Evolutionary conservation across 2,113 vertebrate species (phyloP).

Genomic region (Caranx melampygus): DNA sequence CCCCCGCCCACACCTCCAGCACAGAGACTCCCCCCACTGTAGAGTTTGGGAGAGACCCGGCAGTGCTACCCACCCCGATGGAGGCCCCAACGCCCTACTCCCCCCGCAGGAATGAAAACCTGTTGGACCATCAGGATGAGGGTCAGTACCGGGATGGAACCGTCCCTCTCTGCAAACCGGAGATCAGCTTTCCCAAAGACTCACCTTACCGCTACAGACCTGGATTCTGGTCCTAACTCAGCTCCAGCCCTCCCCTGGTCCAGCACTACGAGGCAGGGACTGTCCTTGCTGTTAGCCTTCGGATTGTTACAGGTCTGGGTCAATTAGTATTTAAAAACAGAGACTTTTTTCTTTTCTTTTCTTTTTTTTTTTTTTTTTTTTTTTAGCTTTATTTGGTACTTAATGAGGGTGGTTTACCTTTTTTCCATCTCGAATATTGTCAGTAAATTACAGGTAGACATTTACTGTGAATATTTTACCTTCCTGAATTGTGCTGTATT

Average conservation of each 20-base stretch:
- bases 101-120: slow-evolving; percentile 83
- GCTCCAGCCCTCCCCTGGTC: neutral
- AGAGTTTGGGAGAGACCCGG: slow-evolving; percentile 90
- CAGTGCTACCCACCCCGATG: slow-evolving; percentile 85
- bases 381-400: slow-evolving; percentile 33
- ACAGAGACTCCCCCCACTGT: slow-evolving; percentile 94
- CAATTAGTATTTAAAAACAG: neutral
- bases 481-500: slow-evolving; percentile 4
- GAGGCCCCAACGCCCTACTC: slow-evolving; percentile 87
- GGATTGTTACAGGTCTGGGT: slow-evolving; percentile 22
- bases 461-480: slow-evolving; percentile 27
- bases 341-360: neutral
- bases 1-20: slow-evolving; percentile 93
- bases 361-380: neutral
- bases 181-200: slow-evolving; percentile 85
- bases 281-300: slow-evolving; percentile 16
- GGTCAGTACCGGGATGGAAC: slow-evolving; percentile 93
- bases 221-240: slow-evolving; percentile 90
- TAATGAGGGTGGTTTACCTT: slow-evolving; percentile 5
- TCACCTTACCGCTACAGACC: slow-evolving; percentile 88
- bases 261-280: neutral
- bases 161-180: slow-evolving; percentile 90
- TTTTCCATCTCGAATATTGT: slow-evolving; percentile 3
- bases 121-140: slow-evolving; percentile 93
- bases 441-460: slow-evolving; percentile 12